Conservation (phyloP, 2,113 vertebrate genomes). For the Corythaeola cristata region DNA sequence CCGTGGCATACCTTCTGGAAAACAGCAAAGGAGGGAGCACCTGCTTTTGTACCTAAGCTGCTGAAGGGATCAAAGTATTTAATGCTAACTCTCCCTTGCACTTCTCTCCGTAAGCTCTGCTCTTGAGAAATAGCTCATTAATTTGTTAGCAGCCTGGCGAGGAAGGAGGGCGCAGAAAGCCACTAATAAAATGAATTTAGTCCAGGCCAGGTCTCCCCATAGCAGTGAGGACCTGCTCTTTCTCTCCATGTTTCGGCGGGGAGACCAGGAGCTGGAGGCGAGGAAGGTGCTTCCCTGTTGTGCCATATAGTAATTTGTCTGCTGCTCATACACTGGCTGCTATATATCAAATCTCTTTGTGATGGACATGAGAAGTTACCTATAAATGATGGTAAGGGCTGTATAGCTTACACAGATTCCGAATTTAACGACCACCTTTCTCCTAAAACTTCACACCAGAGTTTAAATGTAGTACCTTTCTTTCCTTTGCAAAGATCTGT, state of each 20-base stretch:
- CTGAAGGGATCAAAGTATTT: constrained; percentile 16
- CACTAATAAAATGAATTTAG: background rate
- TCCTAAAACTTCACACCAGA: background rate
- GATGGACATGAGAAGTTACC: background rate
- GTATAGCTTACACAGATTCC: background rate
- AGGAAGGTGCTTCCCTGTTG: background rate
- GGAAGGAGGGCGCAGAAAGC: background rate
- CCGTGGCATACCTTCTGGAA: background rate
- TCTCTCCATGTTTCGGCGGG: background rate
- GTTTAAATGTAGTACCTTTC: background rate
- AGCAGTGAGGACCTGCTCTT: background rate
- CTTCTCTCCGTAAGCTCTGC: constrained; percentile 10
- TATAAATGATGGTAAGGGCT: background rate
- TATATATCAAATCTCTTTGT: background rate
- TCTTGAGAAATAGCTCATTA: constrained; percentile 16
- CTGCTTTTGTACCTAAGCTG: background rate
- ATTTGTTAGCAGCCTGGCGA: background rate
- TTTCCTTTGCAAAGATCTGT: background rate
- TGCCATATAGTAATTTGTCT: background rate
- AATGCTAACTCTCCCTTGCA: background rate
- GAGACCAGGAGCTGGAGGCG: background rate
- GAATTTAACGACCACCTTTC: background rate
- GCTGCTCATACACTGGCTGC: background rate
- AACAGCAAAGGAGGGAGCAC: background rate
- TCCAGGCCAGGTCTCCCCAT: background rate